Conservation (phyloP, 2,797 vertebrate genomes). For the Schizopygopsis pylzovi region DNA sequence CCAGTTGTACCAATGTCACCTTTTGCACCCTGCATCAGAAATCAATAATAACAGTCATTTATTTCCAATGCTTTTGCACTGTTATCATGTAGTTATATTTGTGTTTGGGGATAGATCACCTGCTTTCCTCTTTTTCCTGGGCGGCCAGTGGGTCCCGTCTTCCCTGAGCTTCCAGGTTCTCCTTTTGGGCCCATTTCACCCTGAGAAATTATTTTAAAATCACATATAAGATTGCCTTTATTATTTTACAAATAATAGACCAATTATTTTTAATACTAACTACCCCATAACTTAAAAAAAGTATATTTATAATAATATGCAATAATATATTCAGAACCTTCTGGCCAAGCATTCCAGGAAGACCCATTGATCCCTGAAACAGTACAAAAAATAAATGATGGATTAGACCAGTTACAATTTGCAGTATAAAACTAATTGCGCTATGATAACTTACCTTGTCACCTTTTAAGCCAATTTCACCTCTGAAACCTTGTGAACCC, state of each 20-base stretch:
- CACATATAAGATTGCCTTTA: background rate
- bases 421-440: constrained; percentile 36
- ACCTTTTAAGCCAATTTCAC: constrained; percentile 89
- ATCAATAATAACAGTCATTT: constrained; percentile 15
- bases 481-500: constrained; percentile 91
- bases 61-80: background rate
- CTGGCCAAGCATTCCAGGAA: constrained; percentile 97
- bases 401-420: background rate
- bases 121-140: constrained; percentile 98
- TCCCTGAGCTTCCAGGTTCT: constrained; percentile 89
- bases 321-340: constrained; percentile 80
- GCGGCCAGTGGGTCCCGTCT: constrained; percentile 93
- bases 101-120: constrained; percentile 72
- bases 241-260: background rate
- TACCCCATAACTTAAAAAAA: no score
- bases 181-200: constrained; percentile 99
- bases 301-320: background rate
- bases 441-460: constrained; percentile 83
- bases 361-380: constrained; percentile 89
- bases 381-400: constrained; percentile 45
- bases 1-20: constrained; percentile 85
- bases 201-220: constrained; percentile 70
- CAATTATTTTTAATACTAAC: background rate
- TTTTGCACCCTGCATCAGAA: constrained; percentile 85
- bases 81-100: background rate